Percentiles rank a stretch among this genome's conserved stretches.
Evolutionary conservation across 2,888 invertebrate species (phyloP).

Genomic region (Caenorhabditis uteleia): DNA sequence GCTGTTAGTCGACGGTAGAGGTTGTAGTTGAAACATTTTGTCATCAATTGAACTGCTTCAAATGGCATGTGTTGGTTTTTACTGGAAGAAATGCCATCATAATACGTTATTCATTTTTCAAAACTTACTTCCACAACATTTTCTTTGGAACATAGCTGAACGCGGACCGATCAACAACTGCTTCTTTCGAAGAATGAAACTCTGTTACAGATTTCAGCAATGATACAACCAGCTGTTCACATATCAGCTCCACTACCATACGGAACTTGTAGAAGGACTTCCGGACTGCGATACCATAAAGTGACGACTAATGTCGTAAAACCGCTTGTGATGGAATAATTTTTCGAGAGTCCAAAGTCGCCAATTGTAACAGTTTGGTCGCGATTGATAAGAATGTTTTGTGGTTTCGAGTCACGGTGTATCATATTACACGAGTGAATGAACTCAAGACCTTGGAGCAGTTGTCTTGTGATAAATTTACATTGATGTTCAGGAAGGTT

Average conservation of each 20-base stretch:
- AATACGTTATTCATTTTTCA: too few species aligned
- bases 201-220: slow-evolving; percentile 91
- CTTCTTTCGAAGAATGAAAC: too few species aligned
- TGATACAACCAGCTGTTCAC: slow-evolving; percentile 94
- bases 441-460: slow-evolving; percentile 90
- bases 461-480: slow-evolving; percentile 74
- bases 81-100: too few species aligned
- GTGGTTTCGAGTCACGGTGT: slow-evolving; percentile 82
- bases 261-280: slow-evolving; percentile 84
- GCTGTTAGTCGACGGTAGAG: too few species aligned
- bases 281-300: slow-evolving; percentile 93
- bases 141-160: too few species aligned
- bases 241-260: slow-evolving; percentile 94
- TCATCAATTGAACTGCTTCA: too few species aligned
- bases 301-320: slow-evolving; percentile 82
- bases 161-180: too few species aligned
- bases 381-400: slow-evolving; percentile 84
- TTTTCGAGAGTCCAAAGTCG: slow-evolving; percentile 94
- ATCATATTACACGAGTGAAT: slow-evolving; percentile 92
- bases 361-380: slow-evolving; percentile 79
- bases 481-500: slow-evolving; percentile 53
- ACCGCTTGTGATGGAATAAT: slow-evolving; percentile 90
- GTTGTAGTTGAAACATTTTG: too few species aligned
- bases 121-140: too few species aligned
- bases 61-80: too few species aligned